These are phyloP conservation scores for Craterocephalus amniculus DNA, from an alignment of 2,797 vertebrate genomes.

Conservation along the genomic window DNA sequence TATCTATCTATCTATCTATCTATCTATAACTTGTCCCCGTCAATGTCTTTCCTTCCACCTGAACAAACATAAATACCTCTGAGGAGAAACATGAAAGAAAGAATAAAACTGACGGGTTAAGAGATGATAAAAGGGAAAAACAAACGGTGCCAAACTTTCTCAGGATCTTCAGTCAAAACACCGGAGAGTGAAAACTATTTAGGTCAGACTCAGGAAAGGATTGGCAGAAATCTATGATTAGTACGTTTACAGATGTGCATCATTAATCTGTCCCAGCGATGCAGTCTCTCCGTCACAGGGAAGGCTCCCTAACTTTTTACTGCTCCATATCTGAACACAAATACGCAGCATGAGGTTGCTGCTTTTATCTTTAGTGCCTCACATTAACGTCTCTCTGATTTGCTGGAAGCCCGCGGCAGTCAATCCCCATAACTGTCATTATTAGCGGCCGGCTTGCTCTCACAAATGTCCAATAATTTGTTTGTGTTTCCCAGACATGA, in stretches of 20 bases:
- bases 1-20: too few species aligned
- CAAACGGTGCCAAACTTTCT: too few species aligned
- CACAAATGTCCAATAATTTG: constrained; percentile 16
- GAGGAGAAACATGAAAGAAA: too few species aligned
- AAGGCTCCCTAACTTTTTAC: constrained; percentile 47
- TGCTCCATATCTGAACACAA: constrained; percentile 29
- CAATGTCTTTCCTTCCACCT: too few species aligned
- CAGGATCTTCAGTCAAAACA: too few species aligned
- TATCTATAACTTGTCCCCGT: too few species aligned
- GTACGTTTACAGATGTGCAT: background rate
- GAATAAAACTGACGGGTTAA: too few species aligned
- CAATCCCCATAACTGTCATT: constrained; percentile 20
- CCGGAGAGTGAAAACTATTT: too few species aligned
- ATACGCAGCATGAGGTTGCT: constrained; percentile 22
- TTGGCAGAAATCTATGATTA: too few species aligned
- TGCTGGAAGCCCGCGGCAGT: constrained; percentile 8
- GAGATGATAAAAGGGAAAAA: too few species aligned
- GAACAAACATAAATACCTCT: too few species aligned
- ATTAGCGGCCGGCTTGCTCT: constrained; percentile 9
- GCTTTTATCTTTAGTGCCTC: constrained; percentile 31
- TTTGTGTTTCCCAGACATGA: background rate
- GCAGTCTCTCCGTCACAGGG: constrained; percentile 22
- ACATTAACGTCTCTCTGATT: constrained; percentile 3
- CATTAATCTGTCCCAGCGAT: background rate
- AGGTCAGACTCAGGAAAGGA: too few species aligned